Conservation (phyloP, 2,797 vertebrate genomes). For the Okamejei kenojei region DNA sequence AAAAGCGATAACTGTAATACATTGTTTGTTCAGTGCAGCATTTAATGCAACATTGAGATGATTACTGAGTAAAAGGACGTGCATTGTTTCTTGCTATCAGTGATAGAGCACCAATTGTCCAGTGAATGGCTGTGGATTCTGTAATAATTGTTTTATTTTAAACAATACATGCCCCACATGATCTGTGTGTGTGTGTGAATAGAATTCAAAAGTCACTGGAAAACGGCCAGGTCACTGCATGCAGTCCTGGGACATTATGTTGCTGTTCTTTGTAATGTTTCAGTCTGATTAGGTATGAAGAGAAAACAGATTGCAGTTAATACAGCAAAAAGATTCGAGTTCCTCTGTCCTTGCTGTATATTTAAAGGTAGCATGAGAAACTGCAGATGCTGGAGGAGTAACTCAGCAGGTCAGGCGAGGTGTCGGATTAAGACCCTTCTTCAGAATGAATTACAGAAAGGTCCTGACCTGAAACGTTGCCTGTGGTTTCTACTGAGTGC, state of each 20-base stretch:
- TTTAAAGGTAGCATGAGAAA: background rate
- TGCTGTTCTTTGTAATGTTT: background rate
- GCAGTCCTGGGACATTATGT: background rate
- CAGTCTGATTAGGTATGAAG: background rate
- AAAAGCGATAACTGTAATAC: background rate
- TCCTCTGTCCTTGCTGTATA: background rate
- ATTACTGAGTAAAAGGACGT: background rate
- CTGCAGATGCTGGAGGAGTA: too few relatives aligned
- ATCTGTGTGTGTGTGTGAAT: conserved; percentile 20
- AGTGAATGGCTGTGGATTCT: background rate
- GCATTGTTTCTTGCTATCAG: conserved; percentile 7
- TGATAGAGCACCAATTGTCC: conserved; percentile 27
- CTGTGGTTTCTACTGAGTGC: too few relatives aligned
- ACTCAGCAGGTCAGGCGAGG: too few relatives aligned
- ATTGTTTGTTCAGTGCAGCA: background rate
- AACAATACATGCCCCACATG: background rate
- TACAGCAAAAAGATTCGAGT: background rate
- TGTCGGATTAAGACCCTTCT: too few relatives aligned
- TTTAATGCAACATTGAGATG: background rate
- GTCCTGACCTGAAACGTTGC: too few relatives aligned
- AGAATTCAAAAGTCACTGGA: background rate
- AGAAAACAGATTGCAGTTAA: background rate
- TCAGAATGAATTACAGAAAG: too few relatives aligned
- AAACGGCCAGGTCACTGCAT: background rate
- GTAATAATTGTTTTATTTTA: conserved; percentile 9